These are phyloP conservation scores for Gila orcuttii DNA, from an alignment of 2,113 vertebrate genomes.

Conservation along the genomic window DNA sequence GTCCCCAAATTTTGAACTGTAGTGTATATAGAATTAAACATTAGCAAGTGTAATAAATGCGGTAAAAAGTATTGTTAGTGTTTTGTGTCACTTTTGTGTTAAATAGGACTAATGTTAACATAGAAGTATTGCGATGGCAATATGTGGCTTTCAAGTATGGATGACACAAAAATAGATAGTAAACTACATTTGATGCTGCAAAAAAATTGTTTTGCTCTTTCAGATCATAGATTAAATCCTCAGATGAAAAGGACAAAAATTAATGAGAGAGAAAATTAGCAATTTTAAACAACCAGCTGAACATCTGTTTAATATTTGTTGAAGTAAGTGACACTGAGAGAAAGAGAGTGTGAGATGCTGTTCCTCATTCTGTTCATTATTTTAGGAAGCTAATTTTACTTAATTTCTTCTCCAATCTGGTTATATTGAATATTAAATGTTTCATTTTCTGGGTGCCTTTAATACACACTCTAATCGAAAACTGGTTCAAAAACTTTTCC, in stretches of 20 bases:
- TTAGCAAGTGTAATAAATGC: too few relatives aligned
- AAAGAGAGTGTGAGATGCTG: neutral
- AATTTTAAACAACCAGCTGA: neutral
- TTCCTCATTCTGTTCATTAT: neutral
- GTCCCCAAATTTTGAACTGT: too few relatives aligned
- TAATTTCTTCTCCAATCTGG: neutral
- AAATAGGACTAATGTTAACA: neutral
- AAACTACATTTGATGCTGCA: too few relatives aligned
- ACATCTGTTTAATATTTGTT: neutral
- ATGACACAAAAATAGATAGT: neutral
- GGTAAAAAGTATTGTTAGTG: neutral
- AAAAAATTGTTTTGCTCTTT: neutral
- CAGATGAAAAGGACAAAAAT: too few relatives aligned
- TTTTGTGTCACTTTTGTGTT: neutral
- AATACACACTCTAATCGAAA: neutral
- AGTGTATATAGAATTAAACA: too few relatives aligned
- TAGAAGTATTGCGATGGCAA: neutral
- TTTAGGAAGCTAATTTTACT: neutral
- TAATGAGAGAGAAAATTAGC: neutral
- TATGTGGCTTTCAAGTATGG: neutral
- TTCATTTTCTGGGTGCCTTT: neutral
- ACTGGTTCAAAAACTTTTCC: neutral
- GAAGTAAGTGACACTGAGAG: neutral
- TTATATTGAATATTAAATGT: neutral
- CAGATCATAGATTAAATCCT: neutral